Conservation (phyloP, 2,888 invertebrate genomes). For the Didymodactylos carnosus region DNA sequence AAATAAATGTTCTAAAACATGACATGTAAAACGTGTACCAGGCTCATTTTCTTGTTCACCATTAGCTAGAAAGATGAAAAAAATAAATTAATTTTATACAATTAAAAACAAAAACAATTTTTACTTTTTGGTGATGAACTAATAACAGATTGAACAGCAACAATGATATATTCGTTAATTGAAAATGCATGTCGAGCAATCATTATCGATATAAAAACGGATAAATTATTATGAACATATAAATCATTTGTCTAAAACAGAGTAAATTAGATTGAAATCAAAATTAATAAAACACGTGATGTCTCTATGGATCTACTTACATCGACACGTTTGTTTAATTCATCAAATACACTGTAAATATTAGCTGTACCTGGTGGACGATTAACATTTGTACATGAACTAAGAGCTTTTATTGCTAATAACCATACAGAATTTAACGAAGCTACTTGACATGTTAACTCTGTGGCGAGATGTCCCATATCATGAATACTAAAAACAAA, state of each 20-base stretch:
- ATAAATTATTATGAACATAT: slow-evolving; percentile 51
- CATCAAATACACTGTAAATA: background rate
- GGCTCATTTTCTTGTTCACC: slow-evolving; percentile 57
- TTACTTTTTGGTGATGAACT: background rate
- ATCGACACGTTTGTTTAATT: background rate
- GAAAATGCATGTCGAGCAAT: slow-evolving; percentile 80
- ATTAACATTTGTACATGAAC: background rate
- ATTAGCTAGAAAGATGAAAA: too few relatives aligned
- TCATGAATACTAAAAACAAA: background rate
- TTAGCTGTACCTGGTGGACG: background rate
- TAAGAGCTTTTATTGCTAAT: background rate
- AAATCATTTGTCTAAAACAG: background rate
- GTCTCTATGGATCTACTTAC: background rate
- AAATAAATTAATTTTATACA: too few relatives aligned
- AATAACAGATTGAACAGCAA: slow-evolving; percentile 56
- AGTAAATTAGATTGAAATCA: too few relatives aligned
- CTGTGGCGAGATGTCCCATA: background rate
- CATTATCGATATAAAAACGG: slow-evolving; percentile 75
- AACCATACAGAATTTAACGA: background rate
- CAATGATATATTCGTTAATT: slow-evolving; percentile 73
- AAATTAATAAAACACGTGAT: background rate
- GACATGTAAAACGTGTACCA: slow-evolving; percentile 71
- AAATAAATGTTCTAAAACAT: slow-evolving; percentile 66
- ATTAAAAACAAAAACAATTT: too few relatives aligned
- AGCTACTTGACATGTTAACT: background rate